A percentile compares a stretch with the other conserved stretches of the same genome.
Evolutionary conservation across 2,888 invertebrate species (phyloP).

Genomic region (Brachyptera putata): DNA sequence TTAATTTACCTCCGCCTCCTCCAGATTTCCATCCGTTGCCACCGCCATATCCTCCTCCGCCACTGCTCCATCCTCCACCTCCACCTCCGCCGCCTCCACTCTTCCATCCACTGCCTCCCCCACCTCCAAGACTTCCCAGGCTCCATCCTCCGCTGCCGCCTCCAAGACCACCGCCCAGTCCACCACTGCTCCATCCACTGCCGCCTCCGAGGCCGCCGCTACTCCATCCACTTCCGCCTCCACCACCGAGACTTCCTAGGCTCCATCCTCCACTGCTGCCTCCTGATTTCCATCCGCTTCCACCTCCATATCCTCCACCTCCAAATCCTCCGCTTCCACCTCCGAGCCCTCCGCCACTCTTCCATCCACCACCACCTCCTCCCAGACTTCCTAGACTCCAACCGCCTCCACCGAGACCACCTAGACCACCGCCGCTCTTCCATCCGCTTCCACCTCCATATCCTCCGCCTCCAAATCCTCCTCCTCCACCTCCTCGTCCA

Average conservation of each 20-base stretch:
- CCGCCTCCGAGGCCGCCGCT: neutral
- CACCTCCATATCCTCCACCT: conserved; percentile 1
- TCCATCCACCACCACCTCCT: conserved; percentile 4
- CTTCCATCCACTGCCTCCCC: neutral
- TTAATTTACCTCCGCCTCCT: conserved; percentile 4
- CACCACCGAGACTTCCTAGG: neutral
- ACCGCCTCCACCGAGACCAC: neutral
- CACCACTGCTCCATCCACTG: neutral
- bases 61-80: neutral
- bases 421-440: neutral
- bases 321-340: neutral
- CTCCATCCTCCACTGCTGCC: conserved; percentile 19
- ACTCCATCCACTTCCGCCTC: neutral
- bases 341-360: neutral
- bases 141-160: neutral
- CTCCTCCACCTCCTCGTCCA: neutral
- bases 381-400: neutral
- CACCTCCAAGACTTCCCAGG: neutral
- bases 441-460: neutral
- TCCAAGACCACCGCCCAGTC: neutral
- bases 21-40: neutral
- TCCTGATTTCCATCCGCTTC: conserved; percentile 8
- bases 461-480: neutral
- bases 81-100: conserved; percentile 7
- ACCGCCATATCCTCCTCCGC: neutral